Conservation (phyloP, 1,140 invertebrate species). For the Drosophila serrata region DNA sequence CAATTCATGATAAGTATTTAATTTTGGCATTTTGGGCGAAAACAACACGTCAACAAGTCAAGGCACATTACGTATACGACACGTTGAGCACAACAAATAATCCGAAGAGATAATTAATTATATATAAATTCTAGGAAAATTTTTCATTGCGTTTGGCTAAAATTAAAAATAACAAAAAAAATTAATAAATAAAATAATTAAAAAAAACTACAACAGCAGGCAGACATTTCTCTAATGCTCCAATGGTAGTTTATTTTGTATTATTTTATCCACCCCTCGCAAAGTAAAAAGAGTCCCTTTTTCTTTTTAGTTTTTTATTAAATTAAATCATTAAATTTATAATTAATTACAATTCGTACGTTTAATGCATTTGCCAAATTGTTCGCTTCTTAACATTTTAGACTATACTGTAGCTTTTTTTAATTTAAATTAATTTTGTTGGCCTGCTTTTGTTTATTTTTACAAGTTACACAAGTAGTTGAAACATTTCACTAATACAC, state of each 20-base stretch:
- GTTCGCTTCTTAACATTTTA: slow-evolving; percentile 39
- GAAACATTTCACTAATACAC: slow-evolving; percentile 70
- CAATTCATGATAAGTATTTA: background rate
- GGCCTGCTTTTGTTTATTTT: slow-evolving; percentile 55
- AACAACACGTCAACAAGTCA: background rate
- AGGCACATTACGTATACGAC: background rate
- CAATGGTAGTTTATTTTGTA: background rate
- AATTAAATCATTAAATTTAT: slow-evolving; percentile 52
- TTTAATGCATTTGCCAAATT: slow-evolving; percentile 58
- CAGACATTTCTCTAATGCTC: too few species aligned
- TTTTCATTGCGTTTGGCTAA: too few species aligned
- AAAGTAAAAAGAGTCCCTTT: background rate
- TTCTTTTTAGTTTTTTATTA: slow-evolving; percentile 47
- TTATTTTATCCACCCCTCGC: background rate
- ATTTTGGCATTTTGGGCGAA: background rate
- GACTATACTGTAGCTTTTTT: slow-evolving; percentile 36
- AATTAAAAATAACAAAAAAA: too few species aligned
- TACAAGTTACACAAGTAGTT: slow-evolving; percentile 67
- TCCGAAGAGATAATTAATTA: too few species aligned
- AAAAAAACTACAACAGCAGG: too few species aligned
- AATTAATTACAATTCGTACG: slow-evolving; percentile 63
- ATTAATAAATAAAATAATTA: too few species aligned
- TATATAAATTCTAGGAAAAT: background rate
- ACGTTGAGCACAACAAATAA: background rate
- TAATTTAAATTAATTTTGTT: slow-evolving; percentile 53